A percentile compares a stretch with the other conserved stretches of the same genome.
phyloP scores from a whole-genome alignment of 2,888 invertebrate species.

The Nemurella pictetii region DNA sequence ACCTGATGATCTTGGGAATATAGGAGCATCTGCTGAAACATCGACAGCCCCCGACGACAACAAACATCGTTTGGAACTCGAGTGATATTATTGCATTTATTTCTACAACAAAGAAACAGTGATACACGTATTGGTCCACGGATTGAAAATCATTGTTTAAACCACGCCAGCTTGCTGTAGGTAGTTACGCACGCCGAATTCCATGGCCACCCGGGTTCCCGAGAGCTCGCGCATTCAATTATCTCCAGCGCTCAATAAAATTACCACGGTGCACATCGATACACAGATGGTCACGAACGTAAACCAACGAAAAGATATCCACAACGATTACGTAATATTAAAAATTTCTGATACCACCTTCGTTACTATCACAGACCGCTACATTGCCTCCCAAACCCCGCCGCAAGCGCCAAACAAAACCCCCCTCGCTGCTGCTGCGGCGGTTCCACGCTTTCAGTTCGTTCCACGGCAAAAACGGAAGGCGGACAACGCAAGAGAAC shows the following conservation, averaged over 20 bases:
- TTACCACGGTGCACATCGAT: neutral
- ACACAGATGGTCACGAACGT: neutral
- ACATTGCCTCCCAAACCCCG: neutral
- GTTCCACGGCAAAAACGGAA: neutral
- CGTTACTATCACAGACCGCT: neutral
- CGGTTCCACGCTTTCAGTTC: neutral
- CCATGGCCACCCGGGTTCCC: neutral
- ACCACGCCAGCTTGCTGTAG: neutral
- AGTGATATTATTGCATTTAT: neutral
- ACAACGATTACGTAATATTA: neutral
- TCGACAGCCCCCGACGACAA: too few species aligned
- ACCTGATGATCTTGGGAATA: too few species aligned
- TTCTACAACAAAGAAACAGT: neutral
- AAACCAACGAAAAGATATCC: neutral
- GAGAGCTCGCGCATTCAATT: neutral
- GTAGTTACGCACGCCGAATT: neutral
- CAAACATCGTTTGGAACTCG: neutral
- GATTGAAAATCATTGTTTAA: neutral
- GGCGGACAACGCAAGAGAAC: neutral
- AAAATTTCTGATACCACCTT: neutral
- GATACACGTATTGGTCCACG: neutral
- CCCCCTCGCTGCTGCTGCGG: neutral
- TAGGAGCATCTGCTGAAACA: too few species aligned
- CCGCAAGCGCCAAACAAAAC: neutral
- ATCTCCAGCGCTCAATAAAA: neutral